phyloP scores from a whole-genome alignment of 2,888 invertebrate genomes.

The Nemapogon koenigi region DNA sequence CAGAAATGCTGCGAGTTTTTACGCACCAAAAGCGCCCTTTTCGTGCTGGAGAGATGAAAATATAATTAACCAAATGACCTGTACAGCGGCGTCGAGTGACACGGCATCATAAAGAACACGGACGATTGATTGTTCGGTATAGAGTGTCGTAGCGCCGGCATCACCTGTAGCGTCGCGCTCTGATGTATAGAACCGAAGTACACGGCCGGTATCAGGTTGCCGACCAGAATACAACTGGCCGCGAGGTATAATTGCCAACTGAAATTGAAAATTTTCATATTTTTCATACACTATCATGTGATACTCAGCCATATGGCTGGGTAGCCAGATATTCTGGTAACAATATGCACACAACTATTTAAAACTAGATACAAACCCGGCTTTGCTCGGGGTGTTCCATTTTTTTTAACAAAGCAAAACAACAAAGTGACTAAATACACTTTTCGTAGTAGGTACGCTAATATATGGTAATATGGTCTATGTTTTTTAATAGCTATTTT shows the following conservation, averaged over 20 bases:
- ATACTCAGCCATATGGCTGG: neutral
- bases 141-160: constrained; percentile 70
- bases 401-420: no score
- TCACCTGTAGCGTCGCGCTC: constrained; percentile 76
- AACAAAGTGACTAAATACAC: no score
- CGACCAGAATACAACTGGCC: constrained; percentile 50
- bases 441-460: no score
- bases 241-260: constrained; percentile 51
- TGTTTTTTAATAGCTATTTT: no score
- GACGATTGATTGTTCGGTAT: constrained; percentile 55
- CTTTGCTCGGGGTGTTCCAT: no score
- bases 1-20: no score
- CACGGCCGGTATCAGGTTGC: constrained; percentile 69
- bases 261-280: constrained; percentile 6
- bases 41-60: no score
- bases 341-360: no score
- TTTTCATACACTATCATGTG: neutral
- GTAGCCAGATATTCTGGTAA: neutral
- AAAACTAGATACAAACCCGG: no score
- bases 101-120: constrained; percentile 87
- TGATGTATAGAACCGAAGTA: constrained; percentile 85
- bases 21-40: no score
- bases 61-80: no score
- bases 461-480: no score
- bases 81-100: constrained; percentile 91